A percentile compares a stretch with the other conserved stretches of the same genome.
Conservation (phyloP, 2,797 vertebrate genomes). For the Lepus townsendii region DNA sequence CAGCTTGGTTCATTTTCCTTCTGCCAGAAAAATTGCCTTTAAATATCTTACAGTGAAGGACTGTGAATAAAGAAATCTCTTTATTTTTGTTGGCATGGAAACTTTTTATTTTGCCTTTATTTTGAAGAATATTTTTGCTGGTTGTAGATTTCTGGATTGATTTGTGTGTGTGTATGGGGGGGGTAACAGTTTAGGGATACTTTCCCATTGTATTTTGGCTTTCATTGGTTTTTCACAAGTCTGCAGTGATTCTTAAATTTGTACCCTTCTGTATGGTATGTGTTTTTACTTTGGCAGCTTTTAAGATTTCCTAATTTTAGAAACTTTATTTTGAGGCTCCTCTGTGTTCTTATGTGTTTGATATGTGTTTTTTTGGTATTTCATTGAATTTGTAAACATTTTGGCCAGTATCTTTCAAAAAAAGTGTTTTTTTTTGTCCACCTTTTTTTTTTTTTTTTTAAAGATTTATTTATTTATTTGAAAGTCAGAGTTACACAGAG, state of each 20-base stretch:
- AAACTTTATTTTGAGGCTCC: constrained; percentile 8
- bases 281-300: not conserved
- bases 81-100: constrained; percentile 1
- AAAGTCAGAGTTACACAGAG: too few relatives aligned
- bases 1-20: constrained; percentile 45
- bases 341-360: constrained; percentile 1
- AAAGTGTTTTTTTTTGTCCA: not conserved
- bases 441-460: too few relatives aligned
- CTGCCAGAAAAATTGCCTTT: constrained; percentile 26
- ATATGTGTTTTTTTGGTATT: constrained; percentile 22
- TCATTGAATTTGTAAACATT: constrained; percentile 20
- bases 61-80: not conserved
- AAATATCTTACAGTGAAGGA: constrained; percentile 3
- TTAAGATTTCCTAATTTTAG: constrained; percentile 49
- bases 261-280: not conserved
- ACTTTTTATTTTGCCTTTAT: not conserved
- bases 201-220: not conserved
- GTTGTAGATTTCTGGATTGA: constrained; percentile 32
- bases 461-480: too few relatives aligned
- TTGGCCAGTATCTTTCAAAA: not conserved
- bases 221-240: constrained; percentile 3
- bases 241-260: not conserved
- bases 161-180: not conserved
- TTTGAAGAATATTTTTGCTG: constrained; percentile 61
- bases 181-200: not conserved